Base-by-base conservation (phyloP, 2,797 vertebrate genomes). In the Natrix natrix region DNA sequence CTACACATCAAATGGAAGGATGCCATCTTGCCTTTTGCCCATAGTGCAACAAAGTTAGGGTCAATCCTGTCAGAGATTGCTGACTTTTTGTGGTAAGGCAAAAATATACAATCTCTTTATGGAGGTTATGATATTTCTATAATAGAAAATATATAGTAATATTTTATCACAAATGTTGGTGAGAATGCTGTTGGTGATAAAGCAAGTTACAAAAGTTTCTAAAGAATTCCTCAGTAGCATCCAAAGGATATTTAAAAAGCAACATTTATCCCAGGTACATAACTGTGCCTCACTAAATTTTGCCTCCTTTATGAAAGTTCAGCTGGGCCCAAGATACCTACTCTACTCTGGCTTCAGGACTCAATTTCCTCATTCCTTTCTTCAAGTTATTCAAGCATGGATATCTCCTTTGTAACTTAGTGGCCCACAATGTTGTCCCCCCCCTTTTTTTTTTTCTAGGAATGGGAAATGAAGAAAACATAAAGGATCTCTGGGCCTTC, bases 381-480 rank as follows among this genome's bases (percentile, higher is more conserved):
- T 43, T 86, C 86, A 87, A 17, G 10, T 22, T 66, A 48, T 16
- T 88, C 14, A 59, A 8, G 28, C 43, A 48, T 22, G n/a, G 48
- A 11, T 16, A n/a, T 66, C 52, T 14, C 22, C 52, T 69, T 48
- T 93, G 89, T 56, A 86, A 20, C 8, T 0, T 14, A n/a, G 63
- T 37, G 20, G 26, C 48, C 0, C n/a, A 57, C 16, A 54, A 0
- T 8, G 87, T 24, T 94, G 55, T 87, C 22, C 0, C 0, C 0
- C 26, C 61, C 61, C 26, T 10, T 3, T 59, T 63, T 63, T 66
- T 95, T 94, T 97, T 16, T 97, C 97, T 97, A 99, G 99, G 99
- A 99, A 97, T 99, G 99, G 99, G 99, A 99, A 96, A 98, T 98
- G 97, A 99, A 99, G 97, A 99, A 98, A 97, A 98, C 98, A 94